Evolutionary conservation across 2,797 vertebrate species (phyloP).

Genomic region (Poeciliopsis infans): DNA sequence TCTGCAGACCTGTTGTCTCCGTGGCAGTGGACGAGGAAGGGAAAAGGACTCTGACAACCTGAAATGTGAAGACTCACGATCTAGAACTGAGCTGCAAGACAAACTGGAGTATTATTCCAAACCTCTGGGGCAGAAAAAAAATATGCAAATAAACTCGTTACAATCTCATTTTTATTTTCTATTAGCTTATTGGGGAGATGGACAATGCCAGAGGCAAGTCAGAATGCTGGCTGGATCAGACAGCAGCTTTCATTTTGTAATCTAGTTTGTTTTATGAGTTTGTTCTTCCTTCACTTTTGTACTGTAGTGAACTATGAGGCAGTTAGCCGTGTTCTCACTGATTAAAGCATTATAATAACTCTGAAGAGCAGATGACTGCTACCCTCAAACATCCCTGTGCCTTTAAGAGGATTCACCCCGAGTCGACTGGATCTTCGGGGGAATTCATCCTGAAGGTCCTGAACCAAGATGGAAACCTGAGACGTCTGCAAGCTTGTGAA

Average conservation of each 20-base stretch:
- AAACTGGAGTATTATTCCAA: slow-evolving; percentile 19
- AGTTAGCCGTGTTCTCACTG: slow-evolving; percentile 6
- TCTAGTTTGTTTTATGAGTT: slow-evolving; percentile 11
- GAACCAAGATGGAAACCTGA: not conserved
- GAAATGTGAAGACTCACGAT: slow-evolving; percentile 57
- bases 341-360: slow-evolving; percentile 11
- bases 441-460: not conserved
- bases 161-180: not conserved
- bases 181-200: not conserved
- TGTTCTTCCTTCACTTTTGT: slow-evolving; percentile 15
- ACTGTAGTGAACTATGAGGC: slow-evolving; percentile 25
- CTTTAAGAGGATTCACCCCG: slow-evolving; percentile 49
- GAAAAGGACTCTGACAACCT: slow-evolving; percentile 34
- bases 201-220: not conserved
- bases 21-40: slow-evolving; percentile 37
- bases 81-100: slow-evolving; percentile 25
- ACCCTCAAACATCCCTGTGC: slow-evolving; percentile 35
- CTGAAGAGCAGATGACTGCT: slow-evolving; percentile 10
- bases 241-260: slow-evolving; percentile 11
- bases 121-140: slow-evolving; percentile 16
- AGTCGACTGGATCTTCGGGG: slow-evolving; percentile 36
- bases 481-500: not conserved
- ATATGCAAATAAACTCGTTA: slow-evolving; percentile 20
- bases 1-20: slow-evolving; percentile 59
- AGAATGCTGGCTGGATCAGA: slow-evolving; percentile 11